Percentiles rank a stretch among this genome's conserved stretches.
phyloP scores from a whole-genome alignment of 1,140 invertebrate species.

The Zaprionus capensis region DNA sequence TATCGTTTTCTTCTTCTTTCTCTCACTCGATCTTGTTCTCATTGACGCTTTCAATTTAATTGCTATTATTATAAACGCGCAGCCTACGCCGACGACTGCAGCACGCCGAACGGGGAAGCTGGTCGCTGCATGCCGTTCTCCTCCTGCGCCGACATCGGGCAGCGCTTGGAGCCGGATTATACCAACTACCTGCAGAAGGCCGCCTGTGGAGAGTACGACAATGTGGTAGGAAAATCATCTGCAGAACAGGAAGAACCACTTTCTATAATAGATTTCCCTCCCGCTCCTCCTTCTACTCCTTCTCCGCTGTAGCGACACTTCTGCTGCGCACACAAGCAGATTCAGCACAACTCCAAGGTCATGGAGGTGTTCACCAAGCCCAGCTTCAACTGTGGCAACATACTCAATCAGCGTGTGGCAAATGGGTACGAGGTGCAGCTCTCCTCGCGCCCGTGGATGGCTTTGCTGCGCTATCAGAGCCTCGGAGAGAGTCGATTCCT shows the following conservation, averaged over 20 bases:
- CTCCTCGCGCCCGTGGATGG: slow-evolving; percentile 86
- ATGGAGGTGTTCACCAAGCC: slow-evolving; percentile 55
- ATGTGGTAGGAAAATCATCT: slow-evolving; percentile 53
- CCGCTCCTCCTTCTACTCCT: neutral
- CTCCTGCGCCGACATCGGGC: slow-evolving; percentile 61
- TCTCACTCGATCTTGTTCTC: neutral
- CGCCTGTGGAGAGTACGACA: slow-evolving; percentile 55
- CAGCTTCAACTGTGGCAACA: slow-evolving; percentile 59
- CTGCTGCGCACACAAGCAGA: slow-evolving; percentile 55
- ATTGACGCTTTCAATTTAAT: slow-evolving; percentile 35
- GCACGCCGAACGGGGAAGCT: slow-evolving; percentile 49
- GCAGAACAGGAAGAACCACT: neutral
- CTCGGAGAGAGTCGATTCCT: slow-evolving; percentile 51
- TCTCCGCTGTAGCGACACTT: slow-evolving; percentile 54
- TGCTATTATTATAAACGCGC: slow-evolving; percentile 30
- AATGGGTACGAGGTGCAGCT: slow-evolving; percentile 84
- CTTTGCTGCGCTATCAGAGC: slow-evolving; percentile 84
- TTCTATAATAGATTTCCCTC: slow-evolving; percentile 1
- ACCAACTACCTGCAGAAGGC: slow-evolving; percentile 55
- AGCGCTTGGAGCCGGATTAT: slow-evolving; percentile 46
- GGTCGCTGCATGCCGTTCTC: slow-evolving; percentile 61
- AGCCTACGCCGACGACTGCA: slow-evolving; percentile 66
- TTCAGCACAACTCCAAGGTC: slow-evolving; percentile 70
- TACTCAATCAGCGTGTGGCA: slow-evolving; percentile 74
- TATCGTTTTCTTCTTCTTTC: slow-evolving; percentile 5